These are phyloP conservation scores for Centropristis striata DNA, from an alignment of 2,113 vertebrate species.

Conservation along the genomic window DNA sequence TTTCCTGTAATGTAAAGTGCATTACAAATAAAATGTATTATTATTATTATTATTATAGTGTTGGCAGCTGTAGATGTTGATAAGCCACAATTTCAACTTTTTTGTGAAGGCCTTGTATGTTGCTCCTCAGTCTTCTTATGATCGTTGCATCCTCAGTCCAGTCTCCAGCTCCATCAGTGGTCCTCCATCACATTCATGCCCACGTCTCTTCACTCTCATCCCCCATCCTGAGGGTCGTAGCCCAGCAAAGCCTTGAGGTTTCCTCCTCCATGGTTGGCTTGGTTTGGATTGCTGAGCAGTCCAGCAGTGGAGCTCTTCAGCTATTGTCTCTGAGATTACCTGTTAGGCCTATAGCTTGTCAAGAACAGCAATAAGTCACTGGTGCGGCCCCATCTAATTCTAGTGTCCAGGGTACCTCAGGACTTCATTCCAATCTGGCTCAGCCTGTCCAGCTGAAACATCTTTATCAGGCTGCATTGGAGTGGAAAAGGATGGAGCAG, in stretches of 20 bases:
- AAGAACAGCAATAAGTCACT: conserved; percentile 72
- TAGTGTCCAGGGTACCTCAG: conserved; percentile 18
- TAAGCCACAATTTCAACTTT: too few relatives aligned
- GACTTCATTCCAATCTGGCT: conserved; percentile 71
- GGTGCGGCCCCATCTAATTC: conserved; percentile 48
- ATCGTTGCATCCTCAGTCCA: neutral
- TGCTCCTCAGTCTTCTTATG: neutral
- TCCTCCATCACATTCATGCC: neutral
- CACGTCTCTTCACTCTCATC: neutral
- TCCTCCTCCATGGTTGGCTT: conserved; percentile 41
- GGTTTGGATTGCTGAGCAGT: conserved; percentile 40
- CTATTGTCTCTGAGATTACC: conserved; percentile 73
- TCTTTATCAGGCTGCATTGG: conserved; percentile 62
- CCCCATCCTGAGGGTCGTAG: neutral
- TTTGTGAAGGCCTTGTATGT: too few relatives aligned
- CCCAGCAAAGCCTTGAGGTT: neutral
- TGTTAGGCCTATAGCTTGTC: conserved; percentile 69
- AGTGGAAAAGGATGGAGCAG: conserved; percentile 44
- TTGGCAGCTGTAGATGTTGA: too few relatives aligned
- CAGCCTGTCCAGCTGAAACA: conserved; percentile 66
- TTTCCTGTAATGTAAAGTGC: too few relatives aligned
- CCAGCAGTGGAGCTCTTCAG: conserved; percentile 25
- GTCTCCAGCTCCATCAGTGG: conserved; percentile 30
- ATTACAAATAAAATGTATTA: too few relatives aligned
- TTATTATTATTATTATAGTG: too few relatives aligned